A percentile compares a stretch with the other conserved stretches of the same genome.
phyloP scores from a whole-genome alignment of 64 coral and sea anemone species.

The Montipora foliosa region DNA sequence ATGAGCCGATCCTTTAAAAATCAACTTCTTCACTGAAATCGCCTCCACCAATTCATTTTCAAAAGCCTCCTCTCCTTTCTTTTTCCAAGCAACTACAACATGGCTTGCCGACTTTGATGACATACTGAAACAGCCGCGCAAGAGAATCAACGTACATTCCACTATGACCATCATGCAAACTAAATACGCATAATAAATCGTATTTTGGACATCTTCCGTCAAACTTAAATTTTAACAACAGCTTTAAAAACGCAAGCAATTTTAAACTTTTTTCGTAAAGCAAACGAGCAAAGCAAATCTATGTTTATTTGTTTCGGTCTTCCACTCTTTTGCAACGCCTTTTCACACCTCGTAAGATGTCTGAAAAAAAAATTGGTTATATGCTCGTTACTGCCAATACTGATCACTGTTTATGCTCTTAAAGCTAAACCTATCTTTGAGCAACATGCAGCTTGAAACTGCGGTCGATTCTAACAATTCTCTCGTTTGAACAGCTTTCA shows the following conservation, averaged over 20 bases:
- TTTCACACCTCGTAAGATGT: constrained; percentile 19
- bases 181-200: constrained; percentile 1
- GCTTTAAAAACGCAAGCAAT: not conserved
- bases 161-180: constrained; percentile 17
- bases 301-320: not conserved
- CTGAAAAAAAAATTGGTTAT: constrained; percentile 10
- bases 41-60: constrained; percentile 54
- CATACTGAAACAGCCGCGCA: constrained; percentile 36
- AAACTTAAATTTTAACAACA: not conserved
- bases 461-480: constrained; percentile 7
- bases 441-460: constrained; percentile 22
- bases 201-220: constrained; percentile 28
- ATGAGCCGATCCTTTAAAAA: constrained; percentile 15
- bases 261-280: not conserved
- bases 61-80: constrained; percentile 61
- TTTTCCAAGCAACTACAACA: constrained; percentile 60
- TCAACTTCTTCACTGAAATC: constrained; percentile 22
- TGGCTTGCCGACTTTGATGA: constrained; percentile 56
- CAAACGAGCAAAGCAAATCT: not conserved
- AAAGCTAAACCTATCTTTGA: constrained; percentile 29
- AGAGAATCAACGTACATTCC: constrained; percentile 32
- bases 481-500: not conserved
- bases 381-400: not conserved
- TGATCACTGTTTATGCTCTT: constrained; percentile 29
- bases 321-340: not conserved